These are phyloP conservation scores for Enhydra lutris DNA, from an alignment of 2,113 vertebrate genomes.

Conservation along the genomic window DNA sequence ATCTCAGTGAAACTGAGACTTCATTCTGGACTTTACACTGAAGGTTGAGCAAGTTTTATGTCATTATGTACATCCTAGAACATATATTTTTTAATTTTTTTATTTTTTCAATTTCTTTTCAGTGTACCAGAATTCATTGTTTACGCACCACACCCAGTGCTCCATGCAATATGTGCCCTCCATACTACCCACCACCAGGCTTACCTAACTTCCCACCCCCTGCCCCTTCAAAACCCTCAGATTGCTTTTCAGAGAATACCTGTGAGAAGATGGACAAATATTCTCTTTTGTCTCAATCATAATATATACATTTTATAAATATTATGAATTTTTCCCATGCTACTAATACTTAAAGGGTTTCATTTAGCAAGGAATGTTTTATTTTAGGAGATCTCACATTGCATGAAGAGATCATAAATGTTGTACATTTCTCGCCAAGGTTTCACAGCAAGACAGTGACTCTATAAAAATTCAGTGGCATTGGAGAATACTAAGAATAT, in stretches of 20 bases:
- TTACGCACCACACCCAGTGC: too few relatives aligned
- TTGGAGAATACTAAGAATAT: slow-evolving; percentile 68
- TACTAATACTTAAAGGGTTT: slow-evolving; percentile 31
- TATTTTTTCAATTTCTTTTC: too few relatives aligned
- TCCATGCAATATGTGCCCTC: too few relatives aligned
- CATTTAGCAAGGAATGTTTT: slow-evolving; percentile 50
- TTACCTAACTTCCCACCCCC: neutral
- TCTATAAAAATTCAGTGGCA: slow-evolving; percentile 67
- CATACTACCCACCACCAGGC: too few relatives aligned
- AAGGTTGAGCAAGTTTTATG: neutral
- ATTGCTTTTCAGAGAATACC: neutral
- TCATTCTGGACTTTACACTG: neutral
- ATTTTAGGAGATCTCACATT: slow-evolving; percentile 35
- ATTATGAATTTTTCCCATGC: neutral
- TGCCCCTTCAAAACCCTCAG: too few relatives aligned
- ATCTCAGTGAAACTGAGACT: neutral
- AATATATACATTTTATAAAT: slow-evolving; percentile 12
- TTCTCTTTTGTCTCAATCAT: neutral
- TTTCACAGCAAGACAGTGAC: slow-evolving; percentile 55
- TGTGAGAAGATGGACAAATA: neutral
- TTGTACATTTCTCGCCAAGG: slow-evolving; percentile 28
- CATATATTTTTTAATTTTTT: neutral
- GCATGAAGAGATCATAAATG: slow-evolving; percentile 61
- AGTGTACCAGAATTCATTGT: too few relatives aligned
- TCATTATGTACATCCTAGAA: neutral